phyloP scores from a whole-genome alignment of 2,888 invertebrate genomes.

The Pyralis farinalis region DNA sequence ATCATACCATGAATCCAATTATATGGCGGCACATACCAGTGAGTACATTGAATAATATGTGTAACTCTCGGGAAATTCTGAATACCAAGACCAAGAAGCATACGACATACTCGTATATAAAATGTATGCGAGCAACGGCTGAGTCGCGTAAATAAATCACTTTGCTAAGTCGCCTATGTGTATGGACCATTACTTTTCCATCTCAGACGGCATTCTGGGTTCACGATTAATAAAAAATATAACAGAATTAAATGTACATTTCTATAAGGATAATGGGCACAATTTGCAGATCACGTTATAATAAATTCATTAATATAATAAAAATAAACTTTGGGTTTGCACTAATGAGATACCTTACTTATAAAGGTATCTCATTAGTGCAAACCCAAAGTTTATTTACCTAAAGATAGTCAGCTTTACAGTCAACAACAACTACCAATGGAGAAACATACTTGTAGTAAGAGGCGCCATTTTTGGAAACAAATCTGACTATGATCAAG shows the following conservation, averaged over 20 bases:
- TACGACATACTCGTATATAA: not conserved
- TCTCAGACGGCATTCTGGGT: not conserved
- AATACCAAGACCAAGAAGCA: constrained; percentile 2
- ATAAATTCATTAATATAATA: constrained; percentile 1
- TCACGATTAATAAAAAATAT: not conserved
- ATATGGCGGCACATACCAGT: not conserved
- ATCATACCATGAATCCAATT: not conserved
- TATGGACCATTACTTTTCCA: constrained; percentile 3
- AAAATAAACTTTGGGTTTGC: no score
- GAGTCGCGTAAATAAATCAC: constrained; percentile 7
- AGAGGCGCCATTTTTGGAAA: no score
- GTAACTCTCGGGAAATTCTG: constrained; percentile 1
- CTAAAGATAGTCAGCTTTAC: no score
- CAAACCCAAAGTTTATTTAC: constrained; percentile 2
- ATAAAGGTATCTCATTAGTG: constrained; percentile 1
- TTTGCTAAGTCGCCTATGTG: constrained; percentile 6
- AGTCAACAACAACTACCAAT: no score
- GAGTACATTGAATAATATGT: constrained; percentile 1
- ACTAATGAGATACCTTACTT: no score
- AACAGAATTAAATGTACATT: not conserved
- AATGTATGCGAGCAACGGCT: not conserved
- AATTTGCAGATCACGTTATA: not conserved
- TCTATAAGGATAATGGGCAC: not conserved
- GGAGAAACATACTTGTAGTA: no score
- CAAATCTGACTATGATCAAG: no score